These are phyloP conservation scores for Pimpla rufipes DNA, from an alignment of 2,888 invertebrate genomes.

Conservation along the genomic window DNA sequence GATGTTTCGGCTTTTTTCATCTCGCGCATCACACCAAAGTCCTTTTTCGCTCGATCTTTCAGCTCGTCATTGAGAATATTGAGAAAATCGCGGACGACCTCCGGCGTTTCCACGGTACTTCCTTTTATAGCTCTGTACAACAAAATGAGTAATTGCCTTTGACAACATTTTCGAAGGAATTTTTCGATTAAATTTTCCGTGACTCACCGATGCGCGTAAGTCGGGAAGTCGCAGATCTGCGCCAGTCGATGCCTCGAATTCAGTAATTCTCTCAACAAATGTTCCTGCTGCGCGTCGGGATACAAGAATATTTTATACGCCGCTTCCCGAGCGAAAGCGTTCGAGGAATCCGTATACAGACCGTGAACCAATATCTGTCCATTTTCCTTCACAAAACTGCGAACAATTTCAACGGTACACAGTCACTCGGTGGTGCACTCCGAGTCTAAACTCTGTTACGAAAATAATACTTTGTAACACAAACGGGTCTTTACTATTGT, in stretches of 20 bases:
- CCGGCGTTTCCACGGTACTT: constrained; percentile 94
- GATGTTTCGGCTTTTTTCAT: constrained; percentile 88
- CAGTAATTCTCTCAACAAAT: constrained; percentile 90
- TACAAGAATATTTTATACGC: constrained; percentile 95
- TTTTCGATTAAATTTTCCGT: constrained; percentile 8
- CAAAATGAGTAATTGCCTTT: constrained; percentile 2
- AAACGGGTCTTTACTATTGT: constrained; percentile 87
- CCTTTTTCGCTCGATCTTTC: constrained; percentile 89
- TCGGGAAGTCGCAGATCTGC: constrained; percentile 94
- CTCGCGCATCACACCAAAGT: constrained; percentile 91
- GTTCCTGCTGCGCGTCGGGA: constrained; percentile 92
- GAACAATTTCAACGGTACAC: constrained; percentile 69
- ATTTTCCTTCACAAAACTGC: constrained; percentile 89
- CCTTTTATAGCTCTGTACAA: constrained; percentile 93
- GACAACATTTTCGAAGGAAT: neutral
- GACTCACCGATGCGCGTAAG: constrained; percentile 92
- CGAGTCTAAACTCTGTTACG: neutral
- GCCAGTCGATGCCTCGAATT: constrained; percentile 93
- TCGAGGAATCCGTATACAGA: constrained; percentile 93
- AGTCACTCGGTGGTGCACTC: neutral
- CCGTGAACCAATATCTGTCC: constrained; percentile 92
- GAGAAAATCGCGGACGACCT: constrained; percentile 93
- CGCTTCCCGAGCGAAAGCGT: constrained; percentile 93
- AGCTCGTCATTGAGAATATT: constrained; percentile 91
- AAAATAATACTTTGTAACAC: constrained; percentile 30